A percentile compares a stretch with the other conserved stretches of the same genome.
Evolutionary conservation across 2,797 vertebrate genomes (phyloP).

Genomic region (Takifugu rubripes): DNA sequence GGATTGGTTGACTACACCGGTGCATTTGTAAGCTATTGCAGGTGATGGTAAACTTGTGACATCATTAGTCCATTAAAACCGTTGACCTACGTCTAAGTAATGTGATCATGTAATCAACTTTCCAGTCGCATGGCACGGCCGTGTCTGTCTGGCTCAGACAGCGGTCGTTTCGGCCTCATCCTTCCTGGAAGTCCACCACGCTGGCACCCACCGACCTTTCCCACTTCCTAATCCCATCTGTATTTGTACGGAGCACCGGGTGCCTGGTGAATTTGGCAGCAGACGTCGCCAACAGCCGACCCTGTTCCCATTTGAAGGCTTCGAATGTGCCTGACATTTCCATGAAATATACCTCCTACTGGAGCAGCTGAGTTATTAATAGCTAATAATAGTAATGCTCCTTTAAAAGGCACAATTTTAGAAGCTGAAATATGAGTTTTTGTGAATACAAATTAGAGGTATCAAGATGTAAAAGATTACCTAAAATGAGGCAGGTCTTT

Average conservation of each 20-base stretch:
- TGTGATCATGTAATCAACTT: slow-evolving; percentile 29
- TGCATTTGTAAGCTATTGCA: too few relatives aligned
- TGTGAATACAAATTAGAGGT: too few relatives aligned
- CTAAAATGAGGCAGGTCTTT: background rate
- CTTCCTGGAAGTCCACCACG: slow-evolving; percentile 33
- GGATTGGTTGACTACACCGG: too few relatives aligned
- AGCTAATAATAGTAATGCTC: too few relatives aligned
- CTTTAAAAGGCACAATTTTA: too few relatives aligned
- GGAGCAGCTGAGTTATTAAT: too few relatives aligned
- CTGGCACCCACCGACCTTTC: slow-evolving; percentile 12
- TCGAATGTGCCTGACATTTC: slow-evolving; percentile 5
- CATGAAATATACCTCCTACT: background rate
- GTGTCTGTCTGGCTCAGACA: slow-evolving; percentile 1
- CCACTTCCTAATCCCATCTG: slow-evolving; percentile 41
- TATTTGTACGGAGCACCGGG: slow-evolving; percentile 24
- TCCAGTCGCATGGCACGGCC: slow-evolving; percentile 7
- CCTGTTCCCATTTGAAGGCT: background rate
- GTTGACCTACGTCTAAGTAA: slow-evolving; percentile 16
- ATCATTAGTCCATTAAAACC: slow-evolving; percentile 12
- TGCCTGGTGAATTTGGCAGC: slow-evolving; percentile 21
- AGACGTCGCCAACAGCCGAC: slow-evolving; percentile 1
- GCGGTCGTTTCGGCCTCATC: slow-evolving; percentile 17
- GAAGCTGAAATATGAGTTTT: too few relatives aligned
- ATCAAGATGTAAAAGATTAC: background rate
- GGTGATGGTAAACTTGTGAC: slow-evolving; percentile 2